Evolutionary conservation across 2,888 invertebrate species (phyloP).

Genomic region (Idaea dimidiata): DNA sequence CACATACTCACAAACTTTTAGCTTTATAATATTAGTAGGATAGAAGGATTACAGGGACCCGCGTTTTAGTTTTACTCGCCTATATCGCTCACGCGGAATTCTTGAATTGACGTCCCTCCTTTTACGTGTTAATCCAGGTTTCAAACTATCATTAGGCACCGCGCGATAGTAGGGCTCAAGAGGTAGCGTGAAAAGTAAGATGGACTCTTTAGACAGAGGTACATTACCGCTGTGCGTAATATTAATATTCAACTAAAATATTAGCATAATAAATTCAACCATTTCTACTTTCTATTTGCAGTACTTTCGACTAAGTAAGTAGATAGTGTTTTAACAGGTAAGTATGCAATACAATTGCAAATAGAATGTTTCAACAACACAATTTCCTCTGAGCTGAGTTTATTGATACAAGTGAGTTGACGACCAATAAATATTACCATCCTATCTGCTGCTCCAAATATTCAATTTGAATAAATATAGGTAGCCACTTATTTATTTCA

Average conservation of each 20-base stretch:
- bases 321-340: background rate
- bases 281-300: slow-evolving; percentile 22
- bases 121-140: no score
- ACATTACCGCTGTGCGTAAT: background rate
- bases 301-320: background rate
- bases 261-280: background rate
- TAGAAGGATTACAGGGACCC: no score
- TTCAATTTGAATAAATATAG: background rate
- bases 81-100: no score
- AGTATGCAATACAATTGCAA: background rate
- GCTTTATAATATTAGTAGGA: no score
- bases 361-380: slow-evolving; percentile 21
- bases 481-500: background rate
- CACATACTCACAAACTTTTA: no score
- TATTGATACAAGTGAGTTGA: slow-evolving; percentile 25
- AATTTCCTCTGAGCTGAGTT: slow-evolving; percentile 15
- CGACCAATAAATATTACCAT: slow-evolving; percentile 6
- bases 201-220: background rate
- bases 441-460: background rate
- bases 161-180: no score
- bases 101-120: no score
- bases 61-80: no score
- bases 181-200: no score
- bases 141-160: no score
- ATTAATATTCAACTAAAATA: background rate